Base-by-base conservation (phyloP, 2,113 vertebrate genomes). In the Larimichthys crocea region DNA sequence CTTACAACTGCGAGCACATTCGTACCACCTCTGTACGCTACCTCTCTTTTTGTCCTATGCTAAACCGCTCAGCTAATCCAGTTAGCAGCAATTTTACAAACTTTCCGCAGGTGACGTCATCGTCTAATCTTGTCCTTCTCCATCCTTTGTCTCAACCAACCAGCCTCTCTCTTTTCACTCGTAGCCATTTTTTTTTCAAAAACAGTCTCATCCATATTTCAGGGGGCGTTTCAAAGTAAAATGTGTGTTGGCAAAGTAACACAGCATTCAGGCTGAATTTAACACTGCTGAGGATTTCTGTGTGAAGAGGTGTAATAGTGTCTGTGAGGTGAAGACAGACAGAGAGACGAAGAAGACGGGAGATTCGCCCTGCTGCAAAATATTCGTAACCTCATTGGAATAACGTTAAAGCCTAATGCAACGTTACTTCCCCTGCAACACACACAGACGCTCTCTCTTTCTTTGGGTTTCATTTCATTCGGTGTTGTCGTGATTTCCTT, bases 131-230 rank as follows among this genome's bases (percentile, higher is more conserved):
- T 46, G 11, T 77, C 56, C 48, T 22, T 24, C 19, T 52, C 55
- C 48, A 42, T 19, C 60, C 52, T 84, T 20, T 29, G 15, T 42
- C 46, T 6, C 49, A 20, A 22, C 11, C 35, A 35, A 10, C 42
- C n/a, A 24, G 9, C 9, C 16, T 3, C 3, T 15, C 62, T 62
- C 68, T 59, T 69, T 29, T 53, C 52, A n/a, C 67, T 77, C 52
- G 9, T 26, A 78, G 71, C 78, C 60, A 60, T 92, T 87, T 87
- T 67, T 61, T 92, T 87, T 87, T 67, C 57, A 24, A 61, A 78
- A 75, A 79, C 71, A 81, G 17, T 76, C 73, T 89, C 88, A 92
- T 93, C 57, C 84, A 93, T 92, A 88, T 93, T 93, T 91, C 79
- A 93, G 72, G 80, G 10, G 52, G 2, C 67, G 80, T 89, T 91